A percentile compares a stretch with the other conserved stretches of the same genome.
These are phyloP conservation scores for Anarrhichthys ocellatus DNA, from an alignment of 2,113 vertebrate genomes.

Conservation along the genomic window DNA sequence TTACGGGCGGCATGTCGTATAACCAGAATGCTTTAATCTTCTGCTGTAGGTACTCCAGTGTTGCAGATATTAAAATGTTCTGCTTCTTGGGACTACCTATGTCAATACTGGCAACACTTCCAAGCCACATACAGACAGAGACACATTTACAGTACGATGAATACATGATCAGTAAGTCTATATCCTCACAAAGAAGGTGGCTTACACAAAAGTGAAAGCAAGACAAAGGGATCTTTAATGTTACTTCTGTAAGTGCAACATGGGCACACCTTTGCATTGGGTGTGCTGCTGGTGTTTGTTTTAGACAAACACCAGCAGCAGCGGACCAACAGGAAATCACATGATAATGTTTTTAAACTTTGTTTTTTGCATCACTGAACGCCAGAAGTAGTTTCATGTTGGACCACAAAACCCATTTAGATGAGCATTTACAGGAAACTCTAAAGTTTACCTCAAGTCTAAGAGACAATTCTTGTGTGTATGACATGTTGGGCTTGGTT, in stretches of 20 bases:
- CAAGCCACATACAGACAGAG: background rate
- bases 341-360: background rate
- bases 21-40: background rate
- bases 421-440: conserved; percentile 9
- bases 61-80: background rate
- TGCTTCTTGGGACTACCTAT: background rate
- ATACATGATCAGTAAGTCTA: background rate
- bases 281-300: conserved; percentile 51
- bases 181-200: background rate
- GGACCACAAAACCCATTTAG: conserved; percentile 1
- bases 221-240: background rate
- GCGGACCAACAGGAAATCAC: conserved; percentile 27
- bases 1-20: background rate
- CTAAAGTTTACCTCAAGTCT: background rate
- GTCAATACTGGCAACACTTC: background rate
- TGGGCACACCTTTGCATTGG: conserved; percentile 44
- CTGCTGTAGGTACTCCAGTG: background rate
- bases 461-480: background rate
- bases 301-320: no score
- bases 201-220: background rate
- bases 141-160: background rate
- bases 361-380: background rate
- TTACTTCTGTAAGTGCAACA: background rate
- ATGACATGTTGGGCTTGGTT: conserved; percentile 15
- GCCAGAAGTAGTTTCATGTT: conserved; percentile 10